These are phyloP conservation scores for Todus mexicanus DNA, from an alignment of 2,797 vertebrate genomes.

Conservation along the genomic window DNA sequence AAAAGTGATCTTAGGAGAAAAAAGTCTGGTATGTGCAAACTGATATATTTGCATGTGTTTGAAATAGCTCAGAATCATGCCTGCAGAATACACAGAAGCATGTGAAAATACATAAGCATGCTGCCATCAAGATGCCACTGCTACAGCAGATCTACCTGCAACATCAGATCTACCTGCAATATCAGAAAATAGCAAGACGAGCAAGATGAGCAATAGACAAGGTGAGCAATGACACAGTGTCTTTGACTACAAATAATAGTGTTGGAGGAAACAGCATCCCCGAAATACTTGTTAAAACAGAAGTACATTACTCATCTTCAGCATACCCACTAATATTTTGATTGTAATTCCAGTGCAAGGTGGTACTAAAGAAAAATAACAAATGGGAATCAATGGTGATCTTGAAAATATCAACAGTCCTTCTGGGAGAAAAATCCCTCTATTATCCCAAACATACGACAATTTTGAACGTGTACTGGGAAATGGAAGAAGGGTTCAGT, in stretches of 20 bases:
- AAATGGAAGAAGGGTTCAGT: not conserved
- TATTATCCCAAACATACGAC: constrained; percentile 5
- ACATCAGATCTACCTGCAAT: not conserved
- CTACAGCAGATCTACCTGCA: not conserved
- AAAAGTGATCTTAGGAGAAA: not conserved
- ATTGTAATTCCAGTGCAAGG: not conserved
- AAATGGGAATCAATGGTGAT: not conserved
- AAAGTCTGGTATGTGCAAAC: not conserved
- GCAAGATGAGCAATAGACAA: too few species aligned
- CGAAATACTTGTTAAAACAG: not conserved
- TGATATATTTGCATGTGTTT: not conserved
- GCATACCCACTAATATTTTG: not conserved
- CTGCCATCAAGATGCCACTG: not conserved
- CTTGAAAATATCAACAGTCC: not conserved
- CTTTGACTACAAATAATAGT: not conserved
- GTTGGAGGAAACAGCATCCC: not conserved
- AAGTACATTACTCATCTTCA: not conserved
- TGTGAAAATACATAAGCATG: not conserved
- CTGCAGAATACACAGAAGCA: not conserved
- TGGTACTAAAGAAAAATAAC: not conserved
- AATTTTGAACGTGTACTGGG: not conserved
- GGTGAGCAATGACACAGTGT: not conserved
- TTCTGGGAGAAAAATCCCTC: not conserved
- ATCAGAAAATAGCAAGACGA: not conserved
- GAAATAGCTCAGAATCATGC: not conserved